Conservation (phyloP, 2,888 invertebrate genomes). For the Catocala sponsa region DNA sequence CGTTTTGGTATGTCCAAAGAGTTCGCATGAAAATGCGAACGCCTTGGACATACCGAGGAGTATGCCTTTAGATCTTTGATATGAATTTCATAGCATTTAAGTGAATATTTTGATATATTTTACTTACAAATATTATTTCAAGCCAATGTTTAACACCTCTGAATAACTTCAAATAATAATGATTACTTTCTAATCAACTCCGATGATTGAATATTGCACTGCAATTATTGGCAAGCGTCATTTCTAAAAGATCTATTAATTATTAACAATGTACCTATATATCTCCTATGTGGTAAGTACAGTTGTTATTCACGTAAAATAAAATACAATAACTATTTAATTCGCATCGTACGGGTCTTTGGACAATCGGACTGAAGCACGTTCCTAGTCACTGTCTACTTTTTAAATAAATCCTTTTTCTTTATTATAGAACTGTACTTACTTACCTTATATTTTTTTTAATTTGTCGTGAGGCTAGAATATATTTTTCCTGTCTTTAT, state of each 20-base stretch:
- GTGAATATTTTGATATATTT: too few species aligned
- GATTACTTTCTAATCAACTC: too few species aligned
- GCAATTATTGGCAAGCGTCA: conserved; percentile 52
- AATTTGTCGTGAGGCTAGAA: conserved; percentile 21
- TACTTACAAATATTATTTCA: too few species aligned
- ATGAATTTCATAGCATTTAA: too few species aligned
- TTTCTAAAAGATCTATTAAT: conserved; percentile 43
- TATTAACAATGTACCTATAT: not conserved
- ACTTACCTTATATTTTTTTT: conserved; percentile 43
- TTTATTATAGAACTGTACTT: conserved; percentile 49
- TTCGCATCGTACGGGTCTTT: conserved; percentile 25
- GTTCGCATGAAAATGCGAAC: too few species aligned
- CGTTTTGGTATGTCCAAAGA: too few species aligned
- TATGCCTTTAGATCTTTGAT: too few species aligned
- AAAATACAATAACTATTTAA: conserved; percentile 46
- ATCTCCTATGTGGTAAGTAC: conserved; percentile 55
- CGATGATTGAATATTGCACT: too few species aligned
- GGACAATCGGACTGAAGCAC: conserved; percentile 35
- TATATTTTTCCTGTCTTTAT: conserved; percentile 42
- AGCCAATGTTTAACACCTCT: too few species aligned
- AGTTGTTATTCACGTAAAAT: conserved; percentile 47
- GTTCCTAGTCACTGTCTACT: conserved; percentile 47
- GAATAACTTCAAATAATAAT: too few species aligned
- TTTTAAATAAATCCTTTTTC: conserved; percentile 19
- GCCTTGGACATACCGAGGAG: too few species aligned